These are phyloP conservation scores for Mionectes olivaceus DNA, from an alignment of 2,797 vertebrate genomes.

Conservation along the genomic window DNA sequence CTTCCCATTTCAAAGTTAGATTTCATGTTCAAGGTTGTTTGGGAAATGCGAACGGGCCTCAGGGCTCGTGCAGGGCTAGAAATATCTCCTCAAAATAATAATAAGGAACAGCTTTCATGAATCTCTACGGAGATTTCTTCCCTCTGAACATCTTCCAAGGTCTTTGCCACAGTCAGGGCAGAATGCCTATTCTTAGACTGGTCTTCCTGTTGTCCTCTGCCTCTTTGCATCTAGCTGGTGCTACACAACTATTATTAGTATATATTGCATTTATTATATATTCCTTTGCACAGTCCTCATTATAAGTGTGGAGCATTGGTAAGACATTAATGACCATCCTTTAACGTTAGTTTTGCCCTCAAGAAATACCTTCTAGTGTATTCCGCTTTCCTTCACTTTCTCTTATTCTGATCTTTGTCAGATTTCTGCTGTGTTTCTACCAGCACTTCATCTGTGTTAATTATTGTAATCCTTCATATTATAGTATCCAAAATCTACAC, in stretches of 20 bases:
- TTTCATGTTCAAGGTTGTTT: not conserved
- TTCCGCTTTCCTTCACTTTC: not conserved
- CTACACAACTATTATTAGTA: not conserved
- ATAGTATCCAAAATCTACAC: not conserved
- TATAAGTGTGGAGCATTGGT: not conserved
- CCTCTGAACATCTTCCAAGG: not conserved
- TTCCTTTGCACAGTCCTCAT: not conserved
- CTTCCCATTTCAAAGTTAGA: not conserved
- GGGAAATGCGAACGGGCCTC: not conserved
- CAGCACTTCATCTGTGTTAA: not conserved
- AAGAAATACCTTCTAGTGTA: not conserved
- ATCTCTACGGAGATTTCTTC: constrained; percentile 31
- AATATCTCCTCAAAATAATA: not conserved
- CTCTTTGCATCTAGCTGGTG: not conserved
- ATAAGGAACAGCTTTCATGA: not conserved
- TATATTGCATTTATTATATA: not conserved
- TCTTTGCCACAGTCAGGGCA: not conserved
- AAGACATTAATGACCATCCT: not conserved
- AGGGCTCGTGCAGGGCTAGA: not conserved
- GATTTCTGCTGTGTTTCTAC: not conserved
- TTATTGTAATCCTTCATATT: not conserved
- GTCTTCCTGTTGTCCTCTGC: not conserved
- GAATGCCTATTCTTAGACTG: not conserved
- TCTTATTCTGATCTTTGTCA: not conserved
- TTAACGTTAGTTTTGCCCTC: constrained; percentile 3